Evolutionary conservation across 2,797 vertebrate species (phyloP), one percentile per base, ranked within the genome.

Genomic region (Uromys caudimaculatus): DNA sequence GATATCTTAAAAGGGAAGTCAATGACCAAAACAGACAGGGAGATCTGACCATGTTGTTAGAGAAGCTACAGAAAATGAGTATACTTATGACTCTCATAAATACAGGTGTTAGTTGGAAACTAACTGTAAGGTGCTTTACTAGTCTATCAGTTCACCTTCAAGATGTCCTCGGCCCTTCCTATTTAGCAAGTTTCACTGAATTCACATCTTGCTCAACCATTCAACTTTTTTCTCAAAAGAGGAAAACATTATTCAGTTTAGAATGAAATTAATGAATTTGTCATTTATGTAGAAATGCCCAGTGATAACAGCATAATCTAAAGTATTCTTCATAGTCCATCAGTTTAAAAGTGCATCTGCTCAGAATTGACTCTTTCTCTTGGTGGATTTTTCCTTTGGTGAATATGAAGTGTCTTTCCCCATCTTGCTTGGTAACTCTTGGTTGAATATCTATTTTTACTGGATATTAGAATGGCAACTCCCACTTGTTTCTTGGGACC

Each of bases 231-330:
- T 73, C 32, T 75, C 13, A 47, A 90, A 91, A 87, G 10, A 84
- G 83, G 35, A 16, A 47, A 27, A 89, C 83, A 85, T 58, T 44
- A 91, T 78, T 19, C 19, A 62, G 73, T 82, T 75, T 73, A 67
- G 17, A 23, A 58, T 44, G 44, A 95, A 90, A 79, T 91, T 95
- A 86, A 83, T 58, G 17, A 95, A 89, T 56, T 86, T 8, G 41
- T 35, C 38, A 44, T 69, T 89, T 89, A 56, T 47, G 67, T 19
- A 86, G 35, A 76, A 92, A 60, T 58, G 21, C 6, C 73, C 73
- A 38, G n/a, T 21, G 60, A 19, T 1, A 67, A 35, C 7, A 50
- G 14, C 19, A 60, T 73, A 93, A 44, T 92, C 73, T 77, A 85
- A 38, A 85, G 27, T 32, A 84, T 27, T 17, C 27, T 54, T 86